Conservation (phyloP, 2,113 vertebrate species). For the Castor canadensis region DNA sequence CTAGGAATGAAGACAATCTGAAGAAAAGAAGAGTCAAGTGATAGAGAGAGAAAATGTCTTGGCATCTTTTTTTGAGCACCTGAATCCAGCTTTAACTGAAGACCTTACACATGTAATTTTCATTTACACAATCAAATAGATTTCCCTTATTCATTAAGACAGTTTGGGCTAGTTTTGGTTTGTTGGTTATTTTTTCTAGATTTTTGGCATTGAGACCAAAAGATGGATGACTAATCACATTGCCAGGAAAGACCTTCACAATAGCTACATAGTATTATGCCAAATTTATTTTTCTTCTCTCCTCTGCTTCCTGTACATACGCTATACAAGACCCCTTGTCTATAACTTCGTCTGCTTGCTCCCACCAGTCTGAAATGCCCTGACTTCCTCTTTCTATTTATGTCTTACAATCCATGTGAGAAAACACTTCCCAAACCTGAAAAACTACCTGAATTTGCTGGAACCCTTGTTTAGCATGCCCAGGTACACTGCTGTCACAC, state of each 20-base stretch:
- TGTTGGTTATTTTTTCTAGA: neutral
- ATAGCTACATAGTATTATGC: neutral
- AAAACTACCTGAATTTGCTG: no score
- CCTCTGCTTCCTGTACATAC: neutral
- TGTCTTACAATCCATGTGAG: neutral
- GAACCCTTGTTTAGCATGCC: neutral
- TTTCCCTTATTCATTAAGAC: neutral
- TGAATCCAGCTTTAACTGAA: conserved; percentile 35
- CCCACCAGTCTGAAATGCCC: neutral
- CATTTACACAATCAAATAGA: neutral
- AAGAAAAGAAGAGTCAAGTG: neutral
- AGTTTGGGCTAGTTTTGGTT: neutral
- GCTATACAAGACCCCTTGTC: neutral
- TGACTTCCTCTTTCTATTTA: neutral
- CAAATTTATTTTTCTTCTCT: neutral
- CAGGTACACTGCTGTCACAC: rapidly evolving
- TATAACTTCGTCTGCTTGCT: neutral
- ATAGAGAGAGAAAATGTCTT: neutral
- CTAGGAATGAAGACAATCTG: neutral
- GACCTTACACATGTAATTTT: neutral
- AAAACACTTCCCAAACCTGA: neutral
- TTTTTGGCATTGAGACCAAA: neutral
- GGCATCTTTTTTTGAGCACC: neutral
- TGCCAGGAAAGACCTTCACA: neutral
- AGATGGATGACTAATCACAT: neutral